Evolutionary conservation across 1,140 invertebrate species (phyloP), one percentile per base, ranked within the genome.

Genomic region (Pachypsylla venusta): DNA sequence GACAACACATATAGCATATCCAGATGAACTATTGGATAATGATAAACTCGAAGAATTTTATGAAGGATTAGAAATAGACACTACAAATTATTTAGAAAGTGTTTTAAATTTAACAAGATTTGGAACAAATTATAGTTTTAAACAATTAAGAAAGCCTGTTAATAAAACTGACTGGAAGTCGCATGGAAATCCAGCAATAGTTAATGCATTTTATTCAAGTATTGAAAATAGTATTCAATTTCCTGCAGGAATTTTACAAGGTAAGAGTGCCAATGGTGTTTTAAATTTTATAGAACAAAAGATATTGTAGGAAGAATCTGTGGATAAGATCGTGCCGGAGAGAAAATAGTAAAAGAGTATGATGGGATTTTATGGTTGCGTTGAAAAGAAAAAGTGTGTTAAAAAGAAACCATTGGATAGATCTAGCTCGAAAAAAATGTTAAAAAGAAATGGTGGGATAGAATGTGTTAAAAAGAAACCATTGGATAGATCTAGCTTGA

Each of bases 1-100:
- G 80, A 72, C 78, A 1, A 78, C 80, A 1, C 81, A 88, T 66
- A 87, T 90, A 65, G 86, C 83, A 1, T 88, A 88, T 67, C 84
- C 85, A 5, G 80, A 82, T 53, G 89, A 91, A 70, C 78, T 93
- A 40, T 67, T 87, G 1, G 76, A 88, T 62, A 74, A 87, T 57
- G 68, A 73, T 1, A 84, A 87, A 67, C 73, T 93, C 0, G 81
- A 84, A 24, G 73, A 84, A 60, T 83, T 85, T 65, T 92, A 48
- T 19, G 4, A n/a, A 3, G 42, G 42, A 10, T 22, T 48, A 22
- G 42, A 48, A n/a, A 22, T 48, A 22, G 22, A 4, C n/a, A n/a
- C 42, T 22, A 19, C 5, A 19, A 4, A 73, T 16, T 78, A 79
- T 58, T 70, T 84, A 58, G 67, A 73, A 60, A 81, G 78, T 53